A percentile compares a stretch with the other conserved stretches of the same genome.
phyloP scores from a whole-genome alignment of 2,888 invertebrate species.

The Griposia aprilina region DNA sequence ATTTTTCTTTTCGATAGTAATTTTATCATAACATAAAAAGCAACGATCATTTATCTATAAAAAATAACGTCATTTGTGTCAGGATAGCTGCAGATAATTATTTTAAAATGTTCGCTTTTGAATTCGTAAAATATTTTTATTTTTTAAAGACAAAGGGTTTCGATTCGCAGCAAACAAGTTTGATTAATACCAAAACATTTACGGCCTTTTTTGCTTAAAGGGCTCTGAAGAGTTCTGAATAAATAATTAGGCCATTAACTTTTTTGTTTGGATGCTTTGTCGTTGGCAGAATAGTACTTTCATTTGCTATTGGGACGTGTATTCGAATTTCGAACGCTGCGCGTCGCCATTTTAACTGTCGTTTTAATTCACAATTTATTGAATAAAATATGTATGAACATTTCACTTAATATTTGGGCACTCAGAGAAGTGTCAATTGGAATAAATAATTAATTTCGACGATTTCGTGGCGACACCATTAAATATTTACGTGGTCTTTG shows the following conservation, averaged over 20 bases:
- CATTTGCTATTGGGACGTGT: conserved; percentile 57
- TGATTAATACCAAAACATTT: conserved; percentile 52
- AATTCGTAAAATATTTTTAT: conserved; percentile 5
- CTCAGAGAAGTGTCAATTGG: conserved; percentile 30
- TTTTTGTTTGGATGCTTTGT: conserved; percentile 65
- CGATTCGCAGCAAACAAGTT: conserved; percentile 54
- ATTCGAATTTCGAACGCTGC: conserved; percentile 39
- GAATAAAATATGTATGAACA: neutral
- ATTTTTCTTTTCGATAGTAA: neutral
- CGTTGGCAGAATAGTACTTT: conserved; percentile 43
- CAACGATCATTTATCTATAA: neutral
- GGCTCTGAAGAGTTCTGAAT: conserved; percentile 70
- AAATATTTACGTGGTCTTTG: conserved; percentile 23
- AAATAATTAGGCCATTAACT: conserved; percentile 70
- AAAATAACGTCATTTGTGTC: neutral
- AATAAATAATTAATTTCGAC: conserved; percentile 21
- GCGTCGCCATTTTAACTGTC: conserved; percentile 34
- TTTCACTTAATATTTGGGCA: conserved; percentile 5
- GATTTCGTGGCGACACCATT: conserved; percentile 25
- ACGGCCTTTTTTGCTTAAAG: conserved; percentile 46
- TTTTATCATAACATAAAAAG: neutral
- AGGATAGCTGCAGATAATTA: neutral
- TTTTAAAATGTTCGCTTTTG: conserved; percentile 8
- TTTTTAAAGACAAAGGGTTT: conserved; percentile 18
- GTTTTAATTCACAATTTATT: conserved; percentile 38